phyloP scores from a whole-genome alignment of 1,140 invertebrate species.

The Dryas iulia region DNA sequence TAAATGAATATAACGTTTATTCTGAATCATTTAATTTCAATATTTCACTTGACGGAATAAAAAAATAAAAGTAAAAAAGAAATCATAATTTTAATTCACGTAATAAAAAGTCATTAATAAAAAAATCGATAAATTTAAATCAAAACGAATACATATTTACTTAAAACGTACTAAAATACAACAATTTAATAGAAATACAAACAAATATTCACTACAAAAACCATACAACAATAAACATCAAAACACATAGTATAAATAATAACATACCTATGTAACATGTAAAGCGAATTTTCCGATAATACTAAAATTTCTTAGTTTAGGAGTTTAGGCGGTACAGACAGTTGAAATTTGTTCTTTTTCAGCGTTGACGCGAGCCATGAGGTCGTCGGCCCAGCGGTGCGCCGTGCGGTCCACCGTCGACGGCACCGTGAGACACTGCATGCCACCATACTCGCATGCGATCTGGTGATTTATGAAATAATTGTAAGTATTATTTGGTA shows the following conservation, averaged over 20 bases:
- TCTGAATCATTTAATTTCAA: neutral
- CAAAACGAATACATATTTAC: neutral
- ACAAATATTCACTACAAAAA: neutral
- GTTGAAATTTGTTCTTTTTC: conserved; percentile 43
- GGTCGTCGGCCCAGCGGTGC: conserved; percentile 65
- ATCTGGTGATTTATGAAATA: no score
- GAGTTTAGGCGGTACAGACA: conserved; percentile 43
- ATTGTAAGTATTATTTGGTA: no score
- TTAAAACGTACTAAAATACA: neutral
- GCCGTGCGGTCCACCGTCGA: conserved; percentile 68
- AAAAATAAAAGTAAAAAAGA: no score
- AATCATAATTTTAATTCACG: neutral
- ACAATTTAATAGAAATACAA: neutral
- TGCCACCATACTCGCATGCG: conserved; percentile 62
- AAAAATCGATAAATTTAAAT: no score
- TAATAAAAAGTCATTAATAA: neutral
- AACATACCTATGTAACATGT: neutral
- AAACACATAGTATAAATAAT: neutral
- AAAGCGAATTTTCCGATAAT: neutral
- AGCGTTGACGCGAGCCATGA: conserved; percentile 42
- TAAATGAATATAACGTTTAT: neutral
- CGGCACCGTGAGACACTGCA: conserved; percentile 63
- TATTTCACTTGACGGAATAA: no score
- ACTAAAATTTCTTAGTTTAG: neutral
- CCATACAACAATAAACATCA: neutral